Percentiles rank a stretch among this genome's conserved stretches.
phyloP scores from a whole-genome alignment of 2,888 invertebrate genomes.

The Tetropium fuscum region DNA sequence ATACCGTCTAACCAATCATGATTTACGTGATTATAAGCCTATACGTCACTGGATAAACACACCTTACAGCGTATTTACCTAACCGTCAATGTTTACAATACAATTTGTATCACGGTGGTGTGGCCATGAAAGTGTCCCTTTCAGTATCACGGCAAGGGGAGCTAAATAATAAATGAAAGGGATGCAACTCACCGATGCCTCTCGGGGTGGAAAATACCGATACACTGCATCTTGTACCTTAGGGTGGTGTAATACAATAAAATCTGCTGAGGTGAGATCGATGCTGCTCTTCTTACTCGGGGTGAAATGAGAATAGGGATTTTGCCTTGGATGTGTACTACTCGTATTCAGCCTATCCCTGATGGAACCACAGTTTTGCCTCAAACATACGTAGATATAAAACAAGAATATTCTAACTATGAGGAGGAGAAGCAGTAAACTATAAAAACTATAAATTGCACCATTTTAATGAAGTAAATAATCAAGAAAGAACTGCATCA shows the following conservation, averaged over 20 bases:
- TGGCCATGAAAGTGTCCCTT: constrained; percentile 51
- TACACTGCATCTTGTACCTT: constrained; percentile 34
- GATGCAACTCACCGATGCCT: constrained; percentile 42
- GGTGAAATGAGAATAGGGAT: background rate
- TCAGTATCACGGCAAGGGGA: constrained; percentile 44
- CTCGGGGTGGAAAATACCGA: constrained; percentile 43
- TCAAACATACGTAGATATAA: no score
- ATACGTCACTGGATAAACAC: constrained; percentile 15
- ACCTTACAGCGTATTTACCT: constrained; percentile 23
- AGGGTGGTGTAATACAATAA: constrained; percentile 38
- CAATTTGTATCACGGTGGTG: constrained; percentile 49
- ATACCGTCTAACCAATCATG: no score
- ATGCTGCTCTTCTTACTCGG: constrained; percentile 35
- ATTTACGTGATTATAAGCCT: no score
- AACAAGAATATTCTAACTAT: no score
- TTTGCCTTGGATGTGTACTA: no score
- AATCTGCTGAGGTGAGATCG: constrained; percentile 42
- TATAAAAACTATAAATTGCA: no score
- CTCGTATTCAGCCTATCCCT: no score
- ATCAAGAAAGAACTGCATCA: no score
- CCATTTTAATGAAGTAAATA: no score
- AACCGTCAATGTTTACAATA: constrained; percentile 44
- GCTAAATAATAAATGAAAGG: constrained; percentile 55
- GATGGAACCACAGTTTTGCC: no score
- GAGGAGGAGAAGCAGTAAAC: no score